Base-by-base conservation (phyloP, 2,113 vertebrate species). In the Misgurnus mizolepis region DNA sequence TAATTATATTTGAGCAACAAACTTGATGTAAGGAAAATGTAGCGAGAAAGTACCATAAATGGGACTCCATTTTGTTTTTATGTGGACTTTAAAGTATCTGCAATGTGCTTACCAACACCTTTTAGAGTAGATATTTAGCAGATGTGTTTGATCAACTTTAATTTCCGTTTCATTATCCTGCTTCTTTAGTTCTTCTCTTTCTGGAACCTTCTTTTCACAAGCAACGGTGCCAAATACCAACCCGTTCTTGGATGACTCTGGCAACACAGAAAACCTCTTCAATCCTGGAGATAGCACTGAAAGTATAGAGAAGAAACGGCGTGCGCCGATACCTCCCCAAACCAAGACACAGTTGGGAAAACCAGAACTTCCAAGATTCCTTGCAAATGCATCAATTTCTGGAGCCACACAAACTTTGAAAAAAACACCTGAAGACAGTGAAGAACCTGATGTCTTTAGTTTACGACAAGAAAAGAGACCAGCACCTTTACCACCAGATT, bases 401-500 rank as follows among this genome's bases (percentile, higher is more conserved):
- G 78, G 43, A 75, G 79, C 81, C 72, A 47, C 43, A 22, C 22
- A 69, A 2, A 6, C 4, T 39, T 80, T 7, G 64, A 43, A 69
- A 22, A 50, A 88, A 89, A 68, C 91, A 82, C 22, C 70, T 18
- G 53, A 60, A 9, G 70, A 58, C 0, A 7, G 7, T n/a, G 41
- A 9, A 40, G 61, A 66, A 9, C 10, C 45, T 18, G 15, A 65
- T 50, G 5, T 15, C 22, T 66, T 8, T 5, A 18, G 27, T 49
- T 66, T 53, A 65, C 18, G 15, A 40, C 8, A n/a, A 49, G 61
- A 76, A 5, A 76, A 85, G 85, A 62, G 66, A 8, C 82, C n/a
- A 3, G 91, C 92, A 77, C 92, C 91, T 71, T 83, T 58, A 73
- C 90, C 91, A 45, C 90, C 91, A 12, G 56, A 49, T 67, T 47